Evolutionary conservation across 2,797 vertebrate species (phyloP).

Genomic region (Ptychobarbus kaznakovi): DNA sequence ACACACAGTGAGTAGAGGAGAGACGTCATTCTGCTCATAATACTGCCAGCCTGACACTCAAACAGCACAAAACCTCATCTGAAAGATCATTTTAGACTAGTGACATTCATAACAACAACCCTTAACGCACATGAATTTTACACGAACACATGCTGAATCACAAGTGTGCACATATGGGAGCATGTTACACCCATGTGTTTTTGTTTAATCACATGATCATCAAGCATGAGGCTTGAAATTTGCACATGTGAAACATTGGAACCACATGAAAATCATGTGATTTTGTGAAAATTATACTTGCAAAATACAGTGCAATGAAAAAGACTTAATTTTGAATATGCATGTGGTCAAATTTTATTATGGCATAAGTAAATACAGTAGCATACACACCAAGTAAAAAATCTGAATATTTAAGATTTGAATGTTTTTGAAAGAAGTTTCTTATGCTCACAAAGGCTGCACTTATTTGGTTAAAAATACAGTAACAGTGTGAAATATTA

Average conservation of each 20-base stretch:
- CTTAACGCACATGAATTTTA: neutral
- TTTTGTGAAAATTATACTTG: neutral
- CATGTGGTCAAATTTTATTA: neutral
- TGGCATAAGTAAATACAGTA: neutral
- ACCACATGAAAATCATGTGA: slow-evolving; percentile 16
- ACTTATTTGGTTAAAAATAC: neutral
- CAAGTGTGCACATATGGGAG: slow-evolving; percentile 26
- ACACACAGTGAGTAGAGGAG: neutral
- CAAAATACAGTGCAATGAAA: slow-evolving; percentile 3
- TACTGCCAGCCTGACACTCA: neutral
- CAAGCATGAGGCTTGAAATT: slow-evolving; percentile 22
- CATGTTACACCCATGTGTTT: slow-evolving; percentile 28
- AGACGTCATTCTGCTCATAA: neutral
- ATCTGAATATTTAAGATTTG: neutral
- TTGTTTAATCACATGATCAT: slow-evolving; percentile 34
- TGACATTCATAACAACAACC: neutral
- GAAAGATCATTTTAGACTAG: neutral
- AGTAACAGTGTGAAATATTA: neutral
- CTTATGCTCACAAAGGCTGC: neutral
- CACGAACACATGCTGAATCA: slow-evolving; percentile 10
- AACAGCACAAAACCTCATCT: slow-evolving; percentile 12
- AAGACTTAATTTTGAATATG: neutral
- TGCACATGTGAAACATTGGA: slow-evolving; percentile 33
- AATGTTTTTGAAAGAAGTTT: neutral
- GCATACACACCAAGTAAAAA: neutral